phyloP scores from a whole-genome alignment of 2,888 invertebrate genomes.

The Pollenia labialis region DNA sequence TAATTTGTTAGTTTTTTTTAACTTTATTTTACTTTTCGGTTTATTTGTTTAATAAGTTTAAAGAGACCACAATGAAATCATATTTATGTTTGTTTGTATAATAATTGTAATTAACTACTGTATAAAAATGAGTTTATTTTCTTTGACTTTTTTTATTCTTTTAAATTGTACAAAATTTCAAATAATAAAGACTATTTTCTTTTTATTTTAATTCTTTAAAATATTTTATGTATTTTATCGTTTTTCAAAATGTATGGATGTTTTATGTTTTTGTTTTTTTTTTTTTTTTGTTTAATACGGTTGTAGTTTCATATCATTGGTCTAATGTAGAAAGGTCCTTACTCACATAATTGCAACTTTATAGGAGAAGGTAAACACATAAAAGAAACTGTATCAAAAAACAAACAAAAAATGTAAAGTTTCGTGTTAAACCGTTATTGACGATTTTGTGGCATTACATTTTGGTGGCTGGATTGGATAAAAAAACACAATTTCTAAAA shows the following conservation, averaged over 20 bases:
- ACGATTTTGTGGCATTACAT: too few relatives aligned
- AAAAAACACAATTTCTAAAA: too few relatives aligned
- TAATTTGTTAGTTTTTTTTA: slow-evolving; percentile 52
- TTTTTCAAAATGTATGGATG: slow-evolving; percentile 42
- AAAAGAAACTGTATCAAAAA: too few relatives aligned
- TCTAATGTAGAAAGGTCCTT: too few relatives aligned
- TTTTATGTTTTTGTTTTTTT: slow-evolving; percentile 68
- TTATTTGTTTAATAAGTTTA: slow-evolving; percentile 47
- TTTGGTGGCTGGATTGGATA: too few relatives aligned
- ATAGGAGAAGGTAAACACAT: too few relatives aligned
- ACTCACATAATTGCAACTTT: too few relatives aligned
- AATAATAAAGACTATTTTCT: slow-evolving; percentile 29
- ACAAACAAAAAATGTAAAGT: too few relatives aligned
- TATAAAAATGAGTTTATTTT: slow-evolving; percentile 70
- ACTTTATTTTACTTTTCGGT: slow-evolving; percentile 45
- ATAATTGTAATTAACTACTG: slow-evolving; percentile 15
- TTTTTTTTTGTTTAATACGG: slow-evolving; percentile 68
- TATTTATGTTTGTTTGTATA: slow-evolving; percentile 14
- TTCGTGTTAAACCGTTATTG: too few relatives aligned
- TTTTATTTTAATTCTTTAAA: neutral
- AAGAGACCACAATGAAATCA: slow-evolving; percentile 65
- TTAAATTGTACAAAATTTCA: slow-evolving; percentile 15
- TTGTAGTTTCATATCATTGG: slow-evolving; percentile 15
- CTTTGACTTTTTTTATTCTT: neutral
- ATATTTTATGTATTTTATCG: slow-evolving; percentile 25